These are phyloP conservation scores for Botia kubotai DNA, from an alignment of 2,797 vertebrate genomes.

Conservation along the genomic window DNA sequence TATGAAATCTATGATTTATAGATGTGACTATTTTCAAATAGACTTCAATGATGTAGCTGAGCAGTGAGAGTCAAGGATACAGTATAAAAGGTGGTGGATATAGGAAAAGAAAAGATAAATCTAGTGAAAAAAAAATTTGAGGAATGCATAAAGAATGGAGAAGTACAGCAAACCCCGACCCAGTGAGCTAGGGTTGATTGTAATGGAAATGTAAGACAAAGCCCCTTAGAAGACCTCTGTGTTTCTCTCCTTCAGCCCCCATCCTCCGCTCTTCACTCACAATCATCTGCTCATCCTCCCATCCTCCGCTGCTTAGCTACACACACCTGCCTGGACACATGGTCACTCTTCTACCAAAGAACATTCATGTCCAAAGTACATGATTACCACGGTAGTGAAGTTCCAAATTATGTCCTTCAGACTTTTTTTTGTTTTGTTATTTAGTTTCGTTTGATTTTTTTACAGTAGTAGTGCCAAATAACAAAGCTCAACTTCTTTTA, in stretches of 20 bases:
- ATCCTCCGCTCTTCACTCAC: constrained; percentile 51
- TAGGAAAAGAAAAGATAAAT: constrained; percentile 20
- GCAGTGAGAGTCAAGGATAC: not conserved
- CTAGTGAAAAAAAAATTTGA: constrained; percentile 1
- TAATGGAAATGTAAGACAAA: constrained; percentile 75
- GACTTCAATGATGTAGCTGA: too few relatives aligned
- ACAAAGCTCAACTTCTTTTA: too few relatives aligned
- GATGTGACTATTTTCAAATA: too few relatives aligned
- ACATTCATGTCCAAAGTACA: not conserved
- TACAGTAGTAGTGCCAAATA: too few relatives aligned
- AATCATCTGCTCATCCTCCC: constrained; percentile 34
- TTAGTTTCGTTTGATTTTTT: too few relatives aligned
- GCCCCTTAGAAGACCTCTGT: constrained; percentile 60
- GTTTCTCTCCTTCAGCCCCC: constrained; percentile 33
- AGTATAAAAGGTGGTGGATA: not conserved
- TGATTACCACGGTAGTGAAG: too few relatives aligned
- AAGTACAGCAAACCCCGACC: constrained; percentile 76
- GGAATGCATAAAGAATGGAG: constrained; percentile 64
- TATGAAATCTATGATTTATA: too few relatives aligned
- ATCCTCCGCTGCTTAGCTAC: constrained; percentile 32
- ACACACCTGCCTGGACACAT: constrained; percentile 35
- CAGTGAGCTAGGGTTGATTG: constrained; percentile 70
- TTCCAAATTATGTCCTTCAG: too few relatives aligned
- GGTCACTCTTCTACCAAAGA: not conserved
- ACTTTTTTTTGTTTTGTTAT: too few relatives aligned